Base-by-base conservation (phyloP, 2,888 invertebrate genomes). In the Sinelater perroti region DNA sequence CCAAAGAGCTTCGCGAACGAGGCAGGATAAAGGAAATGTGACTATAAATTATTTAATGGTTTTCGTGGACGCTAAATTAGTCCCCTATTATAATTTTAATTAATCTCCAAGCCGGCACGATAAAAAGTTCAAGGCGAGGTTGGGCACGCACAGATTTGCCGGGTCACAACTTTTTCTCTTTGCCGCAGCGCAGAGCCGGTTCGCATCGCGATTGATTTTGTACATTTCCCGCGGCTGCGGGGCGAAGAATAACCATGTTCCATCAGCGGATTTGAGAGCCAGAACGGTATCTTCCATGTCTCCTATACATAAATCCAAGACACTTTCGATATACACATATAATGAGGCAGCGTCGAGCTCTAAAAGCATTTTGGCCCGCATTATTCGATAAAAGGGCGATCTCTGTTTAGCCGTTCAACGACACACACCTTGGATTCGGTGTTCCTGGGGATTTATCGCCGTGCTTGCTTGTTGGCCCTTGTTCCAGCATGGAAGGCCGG, bases 311-410 rank as follows among this genome's bases (percentile, higher is more conserved):
- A 40, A 40, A 40, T 40, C 13, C 40, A 24, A 40, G 24, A 10
- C 20, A 20, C 26, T n/a, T 8, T 40, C 40, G 40, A 40, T 40
- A 40, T 56, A 60, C 46, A 51, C 51, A 42, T 52, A 52, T 56
- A 60, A 60, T 56, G 60, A 60, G 20, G 46, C 44, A 52, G 35
- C 52, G 46, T 60, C 52, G 44, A 42, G 58, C 60, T 33, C 49
- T 56, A 56, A 56, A 60, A 56, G 55, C 60, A 21, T 11, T 21
- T 47, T 44, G 33, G 36, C 47, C 52, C 52, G 47, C 46, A 56
- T 46, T 52, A 31, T 47, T 33, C 35, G 47, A 47, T 47, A 31
- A 47, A 47, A 47, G 47, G 47, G 35, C 24, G 14, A 40, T 31
- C 35, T 20, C 14, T 33, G 35, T 21, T 33, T 31, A 47, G 21